phyloP scores from a whole-genome alignment of 2,113 vertebrate species.

The Oenanthe melanoleuca region DNA sequence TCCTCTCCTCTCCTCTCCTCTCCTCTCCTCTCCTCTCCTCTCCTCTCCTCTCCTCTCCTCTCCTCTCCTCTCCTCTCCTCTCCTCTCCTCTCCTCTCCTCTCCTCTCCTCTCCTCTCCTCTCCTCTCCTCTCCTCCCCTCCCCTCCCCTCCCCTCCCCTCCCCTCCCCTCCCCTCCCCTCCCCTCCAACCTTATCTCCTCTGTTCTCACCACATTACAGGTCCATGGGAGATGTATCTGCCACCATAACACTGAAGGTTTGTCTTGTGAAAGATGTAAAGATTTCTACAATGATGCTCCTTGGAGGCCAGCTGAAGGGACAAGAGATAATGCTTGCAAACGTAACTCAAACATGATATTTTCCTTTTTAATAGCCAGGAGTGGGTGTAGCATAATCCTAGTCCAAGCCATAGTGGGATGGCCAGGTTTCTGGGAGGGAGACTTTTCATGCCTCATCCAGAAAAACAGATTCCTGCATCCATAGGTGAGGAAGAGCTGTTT shows the following conservation, averaged over 20 bases:
- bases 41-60: no score
- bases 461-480: not conserved
- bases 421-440: not conserved
- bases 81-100: no score
- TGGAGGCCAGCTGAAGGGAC: constrained; percentile 82
- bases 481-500: not conserved
- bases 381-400: not conserved
- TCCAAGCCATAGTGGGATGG: not conserved
- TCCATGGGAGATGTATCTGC: constrained; percentile 84
- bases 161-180: not conserved
- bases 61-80: not conserved
- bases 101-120: not conserved
- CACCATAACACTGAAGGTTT: constrained; percentile 84
- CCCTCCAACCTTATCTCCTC: not conserved
- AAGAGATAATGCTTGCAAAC: constrained; percentile 77
- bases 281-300: constrained; percentile 86
- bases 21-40: no score
- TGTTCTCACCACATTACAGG: constrained; percentile 59
- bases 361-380: not conserved
- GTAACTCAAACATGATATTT: constrained; percentile 59
- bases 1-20: not conserved
- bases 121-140: no score
- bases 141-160: not conserved
- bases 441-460: not conserved
- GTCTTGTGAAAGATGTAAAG: constrained; percentile 85